Evolutionary conservation across 2,113 vertebrate genomes (phyloP).

Genomic region (Hiodon alosoides): DNA sequence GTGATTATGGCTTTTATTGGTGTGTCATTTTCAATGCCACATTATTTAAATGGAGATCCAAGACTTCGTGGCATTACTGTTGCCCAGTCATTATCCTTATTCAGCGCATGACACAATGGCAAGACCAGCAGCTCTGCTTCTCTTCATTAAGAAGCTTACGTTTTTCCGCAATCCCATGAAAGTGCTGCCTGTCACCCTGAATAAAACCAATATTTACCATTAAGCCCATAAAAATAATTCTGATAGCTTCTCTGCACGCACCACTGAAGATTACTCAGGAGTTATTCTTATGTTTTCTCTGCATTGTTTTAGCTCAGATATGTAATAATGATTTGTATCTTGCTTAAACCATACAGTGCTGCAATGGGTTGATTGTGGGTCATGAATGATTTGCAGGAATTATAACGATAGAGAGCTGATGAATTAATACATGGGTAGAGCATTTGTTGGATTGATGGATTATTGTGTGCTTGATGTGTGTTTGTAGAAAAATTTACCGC

Average conservation of each 20-base stretch:
- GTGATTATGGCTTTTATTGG: too few species aligned
- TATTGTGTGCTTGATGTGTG: too few species aligned
- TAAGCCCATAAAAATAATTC: conserved; percentile 16
- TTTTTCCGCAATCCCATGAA: conserved; percentile 24
- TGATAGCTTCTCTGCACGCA: background rate
- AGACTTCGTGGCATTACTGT: background rate
- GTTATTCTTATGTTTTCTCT: too few species aligned
- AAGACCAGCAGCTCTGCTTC: background rate
- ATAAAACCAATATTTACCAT: conserved; percentile 22
- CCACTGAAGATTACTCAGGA: background rate
- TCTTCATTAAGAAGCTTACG: conserved; percentile 29
- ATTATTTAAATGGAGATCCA: background rate
- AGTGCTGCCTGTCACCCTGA: conserved; percentile 26
- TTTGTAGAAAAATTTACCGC: too few species aligned
- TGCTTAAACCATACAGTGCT: too few species aligned
- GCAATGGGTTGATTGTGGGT: too few species aligned
- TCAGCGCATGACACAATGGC: background rate
- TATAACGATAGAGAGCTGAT: too few species aligned
- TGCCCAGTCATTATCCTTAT: background rate
- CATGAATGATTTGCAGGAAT: too few species aligned
- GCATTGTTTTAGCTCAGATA: too few species aligned
- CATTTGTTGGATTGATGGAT: too few species aligned
- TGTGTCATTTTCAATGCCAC: background rate
- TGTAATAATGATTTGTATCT: too few species aligned
- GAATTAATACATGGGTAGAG: too few species aligned